Conservation (phyloP, 2,888 invertebrate genomes). For the Sicus ferrugineus region DNA sequence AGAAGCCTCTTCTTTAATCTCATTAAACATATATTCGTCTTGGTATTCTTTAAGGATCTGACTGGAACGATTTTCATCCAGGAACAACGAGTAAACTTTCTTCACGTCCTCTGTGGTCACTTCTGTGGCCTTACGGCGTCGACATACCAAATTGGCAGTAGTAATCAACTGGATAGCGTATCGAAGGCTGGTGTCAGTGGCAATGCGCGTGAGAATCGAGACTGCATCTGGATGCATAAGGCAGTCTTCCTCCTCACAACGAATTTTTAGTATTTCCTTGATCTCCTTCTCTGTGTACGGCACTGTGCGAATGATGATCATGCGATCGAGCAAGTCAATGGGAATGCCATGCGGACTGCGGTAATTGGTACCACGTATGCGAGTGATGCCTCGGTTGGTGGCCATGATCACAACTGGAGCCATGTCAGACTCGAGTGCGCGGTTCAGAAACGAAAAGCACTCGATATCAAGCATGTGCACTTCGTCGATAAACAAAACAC, state of each 20-base stretch:
- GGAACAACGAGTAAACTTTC: conserved; percentile 91
- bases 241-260: conserved; percentile 98
- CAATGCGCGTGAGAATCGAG: conserved; percentile 89
- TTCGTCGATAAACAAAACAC: conserved; percentile 96
- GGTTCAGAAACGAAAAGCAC: conserved; percentile 97
- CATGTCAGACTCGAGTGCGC: conserved; percentile 96
- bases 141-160: conserved; percentile 92
- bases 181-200: conserved; percentile 90
- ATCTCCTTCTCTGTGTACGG: conserved; percentile 90
- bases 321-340: conserved; percentile 91
- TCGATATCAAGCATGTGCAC: conserved; percentile 99
- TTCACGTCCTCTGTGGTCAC: conserved; percentile 90
- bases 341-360: conserved; percentile 97
- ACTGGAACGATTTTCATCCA: conserved; percentile 92
- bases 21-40: conserved; percentile 93
- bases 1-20: conserved; percentile 61
- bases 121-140: conserved; percentile 85
- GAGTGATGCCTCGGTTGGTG: conserved; percentile 94
- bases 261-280: conserved; percentile 89
- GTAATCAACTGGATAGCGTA: conserved; percentile 98
- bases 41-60: conserved; percentile 95
- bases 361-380: conserved; percentile 93
- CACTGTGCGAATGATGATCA: conserved; percentile 91
- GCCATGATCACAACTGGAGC: conserved; percentile 99
- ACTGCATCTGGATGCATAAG: conserved; percentile 92